Percentiles rank a stretch among this genome's conserved stretches.
These are phyloP conservation scores for Lophotis ruficrista DNA, from an alignment of 2,113 vertebrate genomes.

Conservation along the genomic window DNA sequence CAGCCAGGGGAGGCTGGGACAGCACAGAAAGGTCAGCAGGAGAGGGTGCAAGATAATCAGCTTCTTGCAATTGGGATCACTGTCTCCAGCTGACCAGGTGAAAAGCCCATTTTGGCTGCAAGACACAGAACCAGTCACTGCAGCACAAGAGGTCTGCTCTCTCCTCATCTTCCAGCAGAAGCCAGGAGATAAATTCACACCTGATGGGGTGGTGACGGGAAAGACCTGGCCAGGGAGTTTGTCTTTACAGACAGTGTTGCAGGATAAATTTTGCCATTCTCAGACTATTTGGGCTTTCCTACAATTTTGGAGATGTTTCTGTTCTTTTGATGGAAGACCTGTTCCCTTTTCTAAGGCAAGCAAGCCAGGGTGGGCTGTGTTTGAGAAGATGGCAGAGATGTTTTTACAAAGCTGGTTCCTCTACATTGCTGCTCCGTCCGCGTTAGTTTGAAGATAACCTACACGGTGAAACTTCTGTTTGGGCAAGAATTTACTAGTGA, in stretches of 20 bases:
- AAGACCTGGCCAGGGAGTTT: background rate
- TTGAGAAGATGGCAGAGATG: background rate
- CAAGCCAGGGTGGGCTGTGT: background rate
- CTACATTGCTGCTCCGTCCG: background rate
- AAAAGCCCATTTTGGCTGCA: background rate
- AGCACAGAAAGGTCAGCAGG: fast-evolving
- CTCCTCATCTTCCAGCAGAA: background rate
- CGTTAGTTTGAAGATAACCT: background rate
- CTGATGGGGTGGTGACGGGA: background rate
- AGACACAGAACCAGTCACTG: background rate
- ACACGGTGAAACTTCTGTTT: background rate
- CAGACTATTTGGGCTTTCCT: fast-evolving
- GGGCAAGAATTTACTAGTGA: background rate
- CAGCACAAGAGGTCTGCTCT: background rate
- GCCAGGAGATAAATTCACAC: background rate
- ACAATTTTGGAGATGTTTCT: background rate
- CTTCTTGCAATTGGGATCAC: background rate
- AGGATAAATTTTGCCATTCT: background rate
- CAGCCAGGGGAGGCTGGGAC: background rate
- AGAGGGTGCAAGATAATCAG: background rate
- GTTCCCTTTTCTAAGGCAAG: background rate
- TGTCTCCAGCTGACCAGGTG: background rate
- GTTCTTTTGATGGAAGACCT: background rate
- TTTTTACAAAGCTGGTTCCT: background rate
- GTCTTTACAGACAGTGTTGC: background rate